Conservation (phyloP, 1,140 invertebrate genomes). For the Aphaenogaster ashmeadi region DNA sequence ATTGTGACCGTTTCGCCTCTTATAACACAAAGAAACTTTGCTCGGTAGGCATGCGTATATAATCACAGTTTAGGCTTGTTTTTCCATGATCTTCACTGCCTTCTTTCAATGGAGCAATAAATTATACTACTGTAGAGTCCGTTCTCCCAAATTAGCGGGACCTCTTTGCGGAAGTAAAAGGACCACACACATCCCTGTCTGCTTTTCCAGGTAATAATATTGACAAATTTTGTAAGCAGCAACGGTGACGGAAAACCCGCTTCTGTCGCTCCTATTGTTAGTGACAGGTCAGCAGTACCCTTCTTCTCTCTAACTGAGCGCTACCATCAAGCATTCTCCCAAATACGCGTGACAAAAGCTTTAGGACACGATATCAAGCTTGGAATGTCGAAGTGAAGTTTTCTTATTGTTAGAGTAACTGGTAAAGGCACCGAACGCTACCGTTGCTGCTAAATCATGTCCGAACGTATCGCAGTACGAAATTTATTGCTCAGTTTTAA, state of each 20-base stretch:
- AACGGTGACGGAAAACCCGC: constrained; percentile 7
- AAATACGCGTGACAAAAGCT: background rate
- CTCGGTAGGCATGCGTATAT: background rate
- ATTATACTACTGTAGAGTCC: constrained; percentile 42
- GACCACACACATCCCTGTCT: background rate
- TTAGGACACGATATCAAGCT: background rate
- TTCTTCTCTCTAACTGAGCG: background rate
- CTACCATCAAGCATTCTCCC: background rate
- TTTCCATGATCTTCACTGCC: background rate
- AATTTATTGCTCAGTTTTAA: background rate
- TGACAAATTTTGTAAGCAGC: constrained; percentile 35
- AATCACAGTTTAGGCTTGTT: background rate
- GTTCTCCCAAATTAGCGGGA: constrained; percentile 48
- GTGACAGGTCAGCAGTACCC: background rate
- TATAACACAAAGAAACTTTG: constrained; percentile 33
- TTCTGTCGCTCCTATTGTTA: constrained; percentile 8
- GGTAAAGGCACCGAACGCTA: background rate
- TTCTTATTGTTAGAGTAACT: background rate
- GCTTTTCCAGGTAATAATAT: constrained; percentile 27
- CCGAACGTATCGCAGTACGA: background rate
- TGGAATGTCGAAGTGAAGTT: background rate
- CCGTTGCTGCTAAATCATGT: background rate
- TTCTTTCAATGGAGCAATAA: constrained; percentile 40
- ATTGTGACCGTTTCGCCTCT: background rate
- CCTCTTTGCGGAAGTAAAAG: background rate